Base-by-base conservation (phyloP, 1,140 invertebrate species). In the Brachionus asplanchnoidis region DNA sequence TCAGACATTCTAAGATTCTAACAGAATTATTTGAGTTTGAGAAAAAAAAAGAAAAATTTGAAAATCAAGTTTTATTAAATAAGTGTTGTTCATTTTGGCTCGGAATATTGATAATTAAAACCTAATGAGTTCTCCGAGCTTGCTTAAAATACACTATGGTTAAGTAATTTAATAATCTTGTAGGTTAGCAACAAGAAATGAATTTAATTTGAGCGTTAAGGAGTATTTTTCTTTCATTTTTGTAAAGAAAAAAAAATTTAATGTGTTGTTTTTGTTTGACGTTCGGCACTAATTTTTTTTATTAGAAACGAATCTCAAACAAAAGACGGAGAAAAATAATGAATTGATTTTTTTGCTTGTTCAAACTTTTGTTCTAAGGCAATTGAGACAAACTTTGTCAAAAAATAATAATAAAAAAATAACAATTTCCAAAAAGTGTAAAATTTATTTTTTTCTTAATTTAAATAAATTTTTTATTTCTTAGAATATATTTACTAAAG, bases 181-280 rank as follows among this genome's bases (percentile, higher is more conserved):
- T 77, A 77, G 73, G 73, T 77, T 77, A 77, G 73, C 73, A 77
- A 77, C 73, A 50, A 77, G 44, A 77, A 77, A 50, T 50, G 73
- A 50, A 77, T 50, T 75, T 42, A 44, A 75, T 75, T 75, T 75
- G 36, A 70, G 36, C 36, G 66, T 70, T 36, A 70, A 36, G 26
- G 26, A 70, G 26, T 70, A 70, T 70, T 70, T 36, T 70, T 70
- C 11, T 70, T 66, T 66, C 20, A 26, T 66, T 17, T 32, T 66
- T 53, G 46, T 53, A 53, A 60, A 60, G 17, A 23, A 60, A 60
- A n/a, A 17, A 60, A 60, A 20, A 26, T 20, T 60, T 60, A 60
- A 60, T 60, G 53, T 60, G 53, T 60, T 60, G 53, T 60, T 60
- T 60, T 60, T 60, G 46, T 53, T 53, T 53, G 53, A 60, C n/a